phyloP scores from a whole-genome alignment of 2,797 vertebrate genomes.

The Danio albolineatus region DNA sequence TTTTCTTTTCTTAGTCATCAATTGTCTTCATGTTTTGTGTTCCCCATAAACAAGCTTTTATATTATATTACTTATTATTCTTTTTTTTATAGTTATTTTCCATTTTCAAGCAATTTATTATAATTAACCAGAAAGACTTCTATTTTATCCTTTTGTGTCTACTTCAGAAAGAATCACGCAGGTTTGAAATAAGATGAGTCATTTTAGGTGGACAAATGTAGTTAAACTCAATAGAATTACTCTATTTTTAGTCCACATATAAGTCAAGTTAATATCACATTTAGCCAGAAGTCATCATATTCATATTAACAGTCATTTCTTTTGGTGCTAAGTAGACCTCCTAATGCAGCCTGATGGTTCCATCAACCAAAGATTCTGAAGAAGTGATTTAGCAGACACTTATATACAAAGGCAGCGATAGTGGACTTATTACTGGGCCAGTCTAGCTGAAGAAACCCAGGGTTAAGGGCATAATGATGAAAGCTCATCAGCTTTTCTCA shows the following conservation, averaged over 20 bases:
- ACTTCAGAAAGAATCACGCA: not conserved
- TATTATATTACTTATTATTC: too few species aligned
- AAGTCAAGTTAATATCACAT: not conserved
- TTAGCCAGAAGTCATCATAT: not conserved
- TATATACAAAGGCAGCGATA: constrained; percentile 7
- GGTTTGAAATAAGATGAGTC: not conserved
- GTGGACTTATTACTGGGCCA: not conserved
- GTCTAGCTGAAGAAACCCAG: not conserved
- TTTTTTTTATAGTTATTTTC: too few species aligned
- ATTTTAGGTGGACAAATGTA: not conserved
- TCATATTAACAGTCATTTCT: constrained; percentile 21
- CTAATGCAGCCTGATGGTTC: not conserved
- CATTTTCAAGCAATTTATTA: too few species aligned
- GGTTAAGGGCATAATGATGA: not conserved
- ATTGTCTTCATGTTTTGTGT: too few species aligned
- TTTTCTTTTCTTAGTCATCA: too few species aligned
- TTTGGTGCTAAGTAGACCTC: constrained; percentile 40
- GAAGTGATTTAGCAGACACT: not conserved
- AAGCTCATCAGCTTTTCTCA: not conserved
- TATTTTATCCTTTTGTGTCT: not conserved
- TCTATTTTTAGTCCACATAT: constrained; percentile 11
- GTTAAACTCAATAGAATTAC: not conserved
- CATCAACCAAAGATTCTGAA: constrained; percentile 2
- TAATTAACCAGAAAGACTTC: not conserved
- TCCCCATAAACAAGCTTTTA: too few species aligned